Conservation (phyloP, 2,888 invertebrate species). For the Omphaloscelis lunosa region DNA sequence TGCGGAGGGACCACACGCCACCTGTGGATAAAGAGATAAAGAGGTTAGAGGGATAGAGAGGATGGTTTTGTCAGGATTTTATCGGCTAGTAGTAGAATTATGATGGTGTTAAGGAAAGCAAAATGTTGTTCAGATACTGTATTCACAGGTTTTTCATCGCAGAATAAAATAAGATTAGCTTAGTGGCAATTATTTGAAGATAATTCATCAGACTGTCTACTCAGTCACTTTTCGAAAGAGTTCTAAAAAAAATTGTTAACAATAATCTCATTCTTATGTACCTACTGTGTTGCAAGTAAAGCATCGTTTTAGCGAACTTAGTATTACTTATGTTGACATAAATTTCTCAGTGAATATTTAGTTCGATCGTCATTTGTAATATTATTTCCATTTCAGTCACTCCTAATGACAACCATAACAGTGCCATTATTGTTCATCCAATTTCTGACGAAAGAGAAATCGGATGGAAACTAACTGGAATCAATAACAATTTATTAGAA, state of each 20-base stretch:
- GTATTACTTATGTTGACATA: neutral
- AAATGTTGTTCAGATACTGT: neutral
- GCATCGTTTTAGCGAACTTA: neutral
- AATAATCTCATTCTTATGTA: too few relatives aligned
- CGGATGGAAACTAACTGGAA: constrained; percentile 4
- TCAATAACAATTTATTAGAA: neutral
- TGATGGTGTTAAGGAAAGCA: neutral
- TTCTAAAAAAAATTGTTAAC: too few relatives aligned
- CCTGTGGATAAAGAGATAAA: constrained; percentile 72
- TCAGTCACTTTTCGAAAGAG: neutral
- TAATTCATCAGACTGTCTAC: too few relatives aligned
- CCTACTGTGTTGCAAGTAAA: neutral
- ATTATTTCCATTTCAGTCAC: constrained; percentile 24
- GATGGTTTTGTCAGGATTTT: neutral
- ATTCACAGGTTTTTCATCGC: neutral
- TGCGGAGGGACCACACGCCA: constrained; percentile 87
- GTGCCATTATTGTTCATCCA: constrained; percentile 9
- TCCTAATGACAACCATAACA: constrained; percentile 11
- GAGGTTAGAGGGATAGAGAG: neutral
- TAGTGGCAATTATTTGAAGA: neutral
- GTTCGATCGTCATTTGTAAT: neutral
- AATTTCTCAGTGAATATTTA: neutral
- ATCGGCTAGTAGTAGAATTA: neutral
- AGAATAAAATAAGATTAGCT: neutral
- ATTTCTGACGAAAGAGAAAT: constrained; percentile 24